phyloP scores from a whole-genome alignment of 64 coral and sea anemone genomes.

The Trachythela sp. region DNA sequence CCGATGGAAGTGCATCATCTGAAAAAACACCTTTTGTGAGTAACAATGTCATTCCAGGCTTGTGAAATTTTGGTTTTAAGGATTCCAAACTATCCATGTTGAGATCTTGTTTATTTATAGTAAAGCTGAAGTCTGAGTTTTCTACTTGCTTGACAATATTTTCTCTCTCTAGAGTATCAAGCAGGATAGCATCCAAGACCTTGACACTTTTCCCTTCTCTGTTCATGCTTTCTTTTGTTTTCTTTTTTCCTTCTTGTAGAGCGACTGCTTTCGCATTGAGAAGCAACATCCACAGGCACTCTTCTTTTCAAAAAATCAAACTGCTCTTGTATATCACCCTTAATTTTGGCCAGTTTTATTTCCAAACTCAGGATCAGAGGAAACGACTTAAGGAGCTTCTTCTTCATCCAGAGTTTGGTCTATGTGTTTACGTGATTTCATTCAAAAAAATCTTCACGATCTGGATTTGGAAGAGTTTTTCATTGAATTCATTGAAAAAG shows the following conservation, averaged over 20 bases:
- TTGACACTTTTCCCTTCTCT: not conserved
- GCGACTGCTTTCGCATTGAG: not conserved
- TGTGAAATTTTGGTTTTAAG: slow-evolving; percentile 12
- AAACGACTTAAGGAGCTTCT: slow-evolving; percentile 27
- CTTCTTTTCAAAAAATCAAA: not conserved
- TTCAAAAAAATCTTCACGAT: not conserved
- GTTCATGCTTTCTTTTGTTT: not conserved
- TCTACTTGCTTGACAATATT: not conserved
- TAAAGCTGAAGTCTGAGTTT: not conserved
- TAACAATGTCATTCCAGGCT: not conserved
- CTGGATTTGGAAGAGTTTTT: slow-evolving; percentile 39
- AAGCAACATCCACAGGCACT: not conserved
- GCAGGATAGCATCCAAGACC: not conserved
- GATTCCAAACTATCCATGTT: not conserved
- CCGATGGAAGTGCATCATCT: not conserved
- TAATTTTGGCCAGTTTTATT: not conserved
- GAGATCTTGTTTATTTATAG: not conserved
- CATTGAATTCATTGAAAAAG: not conserved
- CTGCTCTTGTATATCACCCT: not conserved
- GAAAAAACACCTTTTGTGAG: not conserved
- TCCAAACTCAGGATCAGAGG: not conserved
- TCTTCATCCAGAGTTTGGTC: slow-evolving; percentile 23
- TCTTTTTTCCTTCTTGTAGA: slow-evolving; percentile 4
- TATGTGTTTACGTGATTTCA: slow-evolving; percentile 24
- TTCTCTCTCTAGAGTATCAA: not conserved